Conservation (phyloP, 2,113 vertebrate species). For the Oreocharis arfaki region DNA sequence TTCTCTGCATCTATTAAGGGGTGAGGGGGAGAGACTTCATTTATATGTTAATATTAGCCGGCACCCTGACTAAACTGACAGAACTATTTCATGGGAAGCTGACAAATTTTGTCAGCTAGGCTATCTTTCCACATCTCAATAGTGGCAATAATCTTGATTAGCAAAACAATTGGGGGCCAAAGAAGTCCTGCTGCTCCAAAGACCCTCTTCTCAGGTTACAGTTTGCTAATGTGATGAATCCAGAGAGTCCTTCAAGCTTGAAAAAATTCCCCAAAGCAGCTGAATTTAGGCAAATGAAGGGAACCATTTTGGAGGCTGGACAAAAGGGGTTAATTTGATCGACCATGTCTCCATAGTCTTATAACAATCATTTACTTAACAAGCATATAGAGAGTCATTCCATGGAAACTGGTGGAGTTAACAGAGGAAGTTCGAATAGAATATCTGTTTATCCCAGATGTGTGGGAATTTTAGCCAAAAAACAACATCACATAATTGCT, state of each 20-base stretch:
- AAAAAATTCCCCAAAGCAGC: slow-evolving; percentile 70
- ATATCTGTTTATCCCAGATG: slow-evolving; percentile 74
- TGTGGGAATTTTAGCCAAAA: slow-evolving; percentile 79
- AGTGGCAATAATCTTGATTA: slow-evolving; percentile 88
- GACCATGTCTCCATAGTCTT: slow-evolving; percentile 76
- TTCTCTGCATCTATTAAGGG: slow-evolving; percentile 75
- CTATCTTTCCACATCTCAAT: slow-evolving; percentile 82
- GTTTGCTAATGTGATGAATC: slow-evolving; percentile 68
- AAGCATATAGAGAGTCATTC: slow-evolving; percentile 70
- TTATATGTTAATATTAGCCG: slow-evolving; percentile 85
- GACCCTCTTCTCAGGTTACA: slow-evolving; percentile 77
- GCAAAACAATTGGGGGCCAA: slow-evolving; percentile 82
- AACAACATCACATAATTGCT: slow-evolving; percentile 45
- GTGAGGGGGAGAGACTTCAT: slow-evolving; percentile 78
- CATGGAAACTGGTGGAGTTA: slow-evolving; percentile 68
- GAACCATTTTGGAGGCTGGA: slow-evolving; percentile 59
- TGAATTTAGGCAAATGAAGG: slow-evolving; percentile 79
- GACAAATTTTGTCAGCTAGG: slow-evolving; percentile 83
- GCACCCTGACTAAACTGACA: slow-evolving; percentile 78
- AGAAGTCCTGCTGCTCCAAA: slow-evolving; percentile 66
- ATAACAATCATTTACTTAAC: slow-evolving; percentile 81
- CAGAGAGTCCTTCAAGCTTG: slow-evolving; percentile 68
- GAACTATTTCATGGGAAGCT: slow-evolving; percentile 87
- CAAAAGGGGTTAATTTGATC: slow-evolving; percentile 85
- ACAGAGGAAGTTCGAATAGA: slow-evolving; percentile 74